Evolutionary conservation across 2,113 vertebrate species (phyloP), one percentile per base, ranked within the genome.

Genomic region (Boulengerochromis microlepis): DNA sequence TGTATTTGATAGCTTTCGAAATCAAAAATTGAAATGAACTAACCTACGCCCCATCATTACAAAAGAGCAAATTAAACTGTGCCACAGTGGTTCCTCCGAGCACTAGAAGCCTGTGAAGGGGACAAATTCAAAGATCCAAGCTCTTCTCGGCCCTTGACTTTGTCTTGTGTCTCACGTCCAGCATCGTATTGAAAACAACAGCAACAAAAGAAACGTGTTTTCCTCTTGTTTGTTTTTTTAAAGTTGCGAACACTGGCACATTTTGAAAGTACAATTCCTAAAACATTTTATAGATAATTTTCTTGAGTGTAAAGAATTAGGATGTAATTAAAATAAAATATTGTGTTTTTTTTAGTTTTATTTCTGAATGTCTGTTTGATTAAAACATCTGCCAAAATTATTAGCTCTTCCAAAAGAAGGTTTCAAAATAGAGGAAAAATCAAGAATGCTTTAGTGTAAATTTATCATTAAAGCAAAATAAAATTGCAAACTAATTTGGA

Each of bases 11-110:
- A 99, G 98, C 99, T 99, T 99, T 99, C 98, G 98, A 99, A 99
- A 99, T 99, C 98, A 98, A 98, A 99, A 99, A 99, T 99, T 99
- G 97, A 99, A 99, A 99, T 99, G 97, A 99, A 99, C 98, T 99
- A 99, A 99, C 99, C 99, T 98, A 97, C 97, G 98, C 97, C 98
- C 99, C 80, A 4, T 97, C 95, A 97, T 98, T 98, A 99, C 98
- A 99, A 99, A 98, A 98, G 98, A 99, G 97, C 97, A 99, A 99
- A 99, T 99, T 98, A 99, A 98, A 97, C 52, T 98, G 97, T 97
- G 97, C 97, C 97, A 96, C 96, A 93, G 97, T 94, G 93, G 96
- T 96, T 97, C 97, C 97, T 97, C 97, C 94, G 97, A 97, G 97
- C 96, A 95, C 95, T 92, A 94, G 95, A 96, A 96, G 96, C 93